These are phyloP conservation scores for Aurelia aurita DNA, from an alignment of 30 jellyfish, hydroid and myxozoan species.

Conservation along the genomic window DNA sequence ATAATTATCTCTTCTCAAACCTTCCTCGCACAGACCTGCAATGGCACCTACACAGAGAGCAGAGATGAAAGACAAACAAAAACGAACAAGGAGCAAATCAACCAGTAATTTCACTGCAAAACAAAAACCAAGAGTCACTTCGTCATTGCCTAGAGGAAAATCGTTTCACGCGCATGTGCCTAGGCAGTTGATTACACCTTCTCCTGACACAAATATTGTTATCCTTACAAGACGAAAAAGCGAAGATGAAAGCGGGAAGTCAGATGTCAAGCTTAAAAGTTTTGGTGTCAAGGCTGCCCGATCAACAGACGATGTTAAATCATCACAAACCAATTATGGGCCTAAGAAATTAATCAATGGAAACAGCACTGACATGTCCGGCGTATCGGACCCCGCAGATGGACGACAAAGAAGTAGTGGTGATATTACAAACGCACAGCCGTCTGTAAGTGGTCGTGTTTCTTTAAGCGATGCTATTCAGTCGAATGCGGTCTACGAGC, in stretches of 20 bases:
- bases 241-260: slow-evolving; percentile 19
- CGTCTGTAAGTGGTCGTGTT: background rate
- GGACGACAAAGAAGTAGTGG: background rate
- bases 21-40: background rate
- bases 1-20: no score
- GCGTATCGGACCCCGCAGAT: background rate
- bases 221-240: slow-evolving; percentile 47
- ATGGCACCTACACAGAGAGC: slow-evolving; percentile 1
- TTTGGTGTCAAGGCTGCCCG: slow-evolving; percentile 38
- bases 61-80: slow-evolving; percentile 14
- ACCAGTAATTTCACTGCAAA: slow-evolving; percentile 33
- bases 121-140: slow-evolving; percentile 32
- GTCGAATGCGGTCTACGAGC: slow-evolving; percentile 56
- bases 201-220: slow-evolving; percentile 38
- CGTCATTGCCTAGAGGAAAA: slow-evolving; percentile 54
- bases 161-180: slow-evolving; percentile 44
- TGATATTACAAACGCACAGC: background rate
- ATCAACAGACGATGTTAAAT: slow-evolving; percentile 2
- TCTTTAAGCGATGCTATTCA: slow-evolving; percentile 66
- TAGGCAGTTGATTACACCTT: slow-evolving; percentile 15
- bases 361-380: background rate
- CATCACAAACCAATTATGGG: background rate
- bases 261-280: slow-evolving; percentile 45
- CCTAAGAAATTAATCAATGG: background rate
- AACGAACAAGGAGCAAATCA: slow-evolving; percentile 56